phyloP scores from a whole-genome alignment of 2,888 invertebrate species.

The Pristionchus maxplancki region DNA sequence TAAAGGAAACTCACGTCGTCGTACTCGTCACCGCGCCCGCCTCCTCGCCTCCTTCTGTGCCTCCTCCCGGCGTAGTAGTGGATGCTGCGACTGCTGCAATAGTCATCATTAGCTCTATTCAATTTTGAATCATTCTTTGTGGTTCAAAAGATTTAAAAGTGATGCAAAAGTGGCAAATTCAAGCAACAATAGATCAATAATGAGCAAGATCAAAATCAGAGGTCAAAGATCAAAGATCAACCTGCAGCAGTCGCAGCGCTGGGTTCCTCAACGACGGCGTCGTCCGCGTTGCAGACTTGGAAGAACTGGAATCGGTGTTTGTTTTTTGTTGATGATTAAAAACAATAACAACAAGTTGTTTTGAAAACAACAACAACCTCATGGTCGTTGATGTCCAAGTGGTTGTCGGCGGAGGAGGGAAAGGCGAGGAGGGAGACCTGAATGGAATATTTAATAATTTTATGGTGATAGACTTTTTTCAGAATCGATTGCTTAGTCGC shows the following conservation, averaged over 20 bases:
- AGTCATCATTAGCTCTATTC: too few relatives aligned
- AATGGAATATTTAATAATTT: too few relatives aligned
- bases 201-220: too few relatives aligned
- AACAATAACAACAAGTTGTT: too few relatives aligned
- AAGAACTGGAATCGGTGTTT: background rate
- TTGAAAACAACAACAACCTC: too few relatives aligned
- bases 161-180: background rate
- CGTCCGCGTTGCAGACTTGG: constrained; percentile 45
- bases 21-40: background rate
- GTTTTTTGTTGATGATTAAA: too few relatives aligned
- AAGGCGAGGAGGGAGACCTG: background rate
- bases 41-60: background rate
- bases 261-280: constrained; percentile 35
- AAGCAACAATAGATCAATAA: too few relatives aligned
- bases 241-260: background rate
- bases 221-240: background rate
- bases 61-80: background rate
- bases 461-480: too few relatives aligned
- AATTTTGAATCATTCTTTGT: too few relatives aligned
- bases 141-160: too few relatives aligned
- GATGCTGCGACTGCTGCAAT: background rate
- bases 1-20: background rate
- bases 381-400: constrained; percentile 3
- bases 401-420: constrained; percentile 3
- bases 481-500: too few relatives aligned